Base-by-base conservation (phyloP, 2,888 invertebrate genomes). In the Anthophora plumipes region DNA sequence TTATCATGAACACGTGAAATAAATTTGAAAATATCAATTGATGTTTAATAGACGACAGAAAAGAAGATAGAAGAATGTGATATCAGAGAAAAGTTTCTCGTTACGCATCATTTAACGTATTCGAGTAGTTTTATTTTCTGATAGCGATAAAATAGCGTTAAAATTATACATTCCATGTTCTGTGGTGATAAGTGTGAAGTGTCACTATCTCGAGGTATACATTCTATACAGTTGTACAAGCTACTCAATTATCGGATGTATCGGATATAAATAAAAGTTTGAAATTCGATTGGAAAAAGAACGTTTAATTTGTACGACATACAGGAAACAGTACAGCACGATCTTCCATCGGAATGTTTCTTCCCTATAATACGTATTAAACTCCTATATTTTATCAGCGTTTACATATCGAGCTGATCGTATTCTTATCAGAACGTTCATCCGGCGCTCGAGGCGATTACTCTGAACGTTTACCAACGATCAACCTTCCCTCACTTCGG, bases 341-440 rank as follows among this genome's bases (percentile, higher is more conserved):
- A 66, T 14, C 12, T 46, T 8, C n/a, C 25, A 25, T 43, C 12
- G 11, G 22, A 43, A 59, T 14, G 6, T 17, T 41, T 55, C n/a
- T 54, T 48, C 17, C 11, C 22, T 11, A 46, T 54, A 12, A 39
- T 52, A 54, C 31, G 22, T 17, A 52, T 66, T 48, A 46, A 52
- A 68, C n/a, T 57, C 7, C 12, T 57, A 57, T 66, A 70, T 67
- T 69, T 69, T 71, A 68, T 50, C 59, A 55, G 20, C n/a, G 50
- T 68, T 68, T 59, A 22, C 68, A 48, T 82, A 80, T 80, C 55
- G 39, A 7, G 5, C 5, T 20, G 74, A 74, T 78, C 61, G 41
- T 48, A 39, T 71, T 68, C 61, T 64, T 75, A 79, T 79, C 79
- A 31, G n/a, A 22, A 25, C 43, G 46, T 46, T 37, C 81, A 70